Percentiles rank a stretch among this genome's conserved stretches.
Evolutionary conservation across 2,113 vertebrate species (phyloP).

Genomic region (Barnardius zonarius): DNA sequence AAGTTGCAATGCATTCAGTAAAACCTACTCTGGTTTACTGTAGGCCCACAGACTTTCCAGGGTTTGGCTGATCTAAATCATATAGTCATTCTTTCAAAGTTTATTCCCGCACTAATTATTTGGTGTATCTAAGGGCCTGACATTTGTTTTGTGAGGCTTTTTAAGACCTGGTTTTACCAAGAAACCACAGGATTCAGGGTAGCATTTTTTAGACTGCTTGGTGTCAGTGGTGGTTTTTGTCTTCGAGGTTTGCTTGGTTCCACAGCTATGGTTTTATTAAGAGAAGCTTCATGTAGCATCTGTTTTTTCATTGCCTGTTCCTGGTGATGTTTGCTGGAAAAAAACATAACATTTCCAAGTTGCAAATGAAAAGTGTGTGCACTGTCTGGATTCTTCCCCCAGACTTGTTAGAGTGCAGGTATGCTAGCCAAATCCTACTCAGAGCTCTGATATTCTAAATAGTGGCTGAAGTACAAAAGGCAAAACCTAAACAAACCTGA

Average conservation of each 20-base stretch:
- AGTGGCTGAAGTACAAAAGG: not conserved
- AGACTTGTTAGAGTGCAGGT: not conserved
- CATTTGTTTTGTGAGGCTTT: not conserved
- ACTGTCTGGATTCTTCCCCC: not conserved
- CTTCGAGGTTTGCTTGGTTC: conserved; percentile 1
- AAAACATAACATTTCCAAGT: not conserved
- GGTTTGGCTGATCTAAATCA: not conserved
- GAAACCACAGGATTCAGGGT: not conserved
- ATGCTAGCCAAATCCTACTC: not conserved
- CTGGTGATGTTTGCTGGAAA: not conserved
- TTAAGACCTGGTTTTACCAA: not conserved
- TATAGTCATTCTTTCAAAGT: not conserved
- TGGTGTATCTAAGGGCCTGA: not conserved
- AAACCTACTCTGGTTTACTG: not conserved
- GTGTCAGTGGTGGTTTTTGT: not conserved
- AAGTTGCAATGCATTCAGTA: not conserved
- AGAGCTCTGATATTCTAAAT: conserved; percentile 8
- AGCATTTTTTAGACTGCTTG: not conserved
- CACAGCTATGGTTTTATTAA: conserved; percentile 18
- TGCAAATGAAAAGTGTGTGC: not conserved
- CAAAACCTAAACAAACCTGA: conserved; percentile 26
- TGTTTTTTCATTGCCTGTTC: not conserved
- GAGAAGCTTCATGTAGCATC: not conserved
- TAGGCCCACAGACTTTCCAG: not conserved
- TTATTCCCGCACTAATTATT: conserved; percentile 1